phyloP scores from a whole-genome alignment of 2,888 invertebrate genomes.

The Athripsodes cinereus region DNA sequence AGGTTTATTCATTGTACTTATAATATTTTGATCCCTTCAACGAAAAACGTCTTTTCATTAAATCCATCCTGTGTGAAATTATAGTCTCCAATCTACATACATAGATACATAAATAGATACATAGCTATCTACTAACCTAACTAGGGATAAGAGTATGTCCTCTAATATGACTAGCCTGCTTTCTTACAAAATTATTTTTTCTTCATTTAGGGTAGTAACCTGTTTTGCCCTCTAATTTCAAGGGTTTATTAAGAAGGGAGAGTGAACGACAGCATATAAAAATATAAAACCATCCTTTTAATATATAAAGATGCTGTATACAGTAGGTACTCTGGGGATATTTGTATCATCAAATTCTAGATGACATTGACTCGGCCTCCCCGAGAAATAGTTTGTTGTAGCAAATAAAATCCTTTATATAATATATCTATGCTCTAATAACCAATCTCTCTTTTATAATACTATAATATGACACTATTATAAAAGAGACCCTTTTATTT shows the following conservation, averaged over 20 bases:
- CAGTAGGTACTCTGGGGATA: not conserved
- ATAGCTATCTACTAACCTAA: too few species aligned
- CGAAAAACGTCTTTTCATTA: conserved; percentile 4
- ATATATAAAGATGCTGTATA: not conserved
- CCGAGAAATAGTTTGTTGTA: too few species aligned
- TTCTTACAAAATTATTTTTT: not conserved
- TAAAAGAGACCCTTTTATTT: too few species aligned
- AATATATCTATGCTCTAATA: too few species aligned
- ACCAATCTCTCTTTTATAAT: too few species aligned
- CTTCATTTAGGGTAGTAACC: not conserved
- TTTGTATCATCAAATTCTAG: not conserved
- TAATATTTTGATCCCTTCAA: not conserved
- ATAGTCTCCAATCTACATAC: not conserved
- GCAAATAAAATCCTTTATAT: too few species aligned
- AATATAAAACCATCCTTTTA: not conserved
- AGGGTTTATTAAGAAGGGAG: conserved; percentile 4
- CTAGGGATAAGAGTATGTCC: not conserved
- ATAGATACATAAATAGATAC: not conserved
- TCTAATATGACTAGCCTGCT: not conserved
- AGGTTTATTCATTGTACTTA: not conserved
- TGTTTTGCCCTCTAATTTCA: not conserved
- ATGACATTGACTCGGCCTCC: not conserved
- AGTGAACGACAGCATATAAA: not conserved
- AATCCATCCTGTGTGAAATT: conserved; percentile 8
- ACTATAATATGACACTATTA: too few species aligned